Percentiles rank a stretch among this genome's conserved stretches.
Conservation (phyloP, 2,797 vertebrate genomes). For the Malurus splendens region DNA sequence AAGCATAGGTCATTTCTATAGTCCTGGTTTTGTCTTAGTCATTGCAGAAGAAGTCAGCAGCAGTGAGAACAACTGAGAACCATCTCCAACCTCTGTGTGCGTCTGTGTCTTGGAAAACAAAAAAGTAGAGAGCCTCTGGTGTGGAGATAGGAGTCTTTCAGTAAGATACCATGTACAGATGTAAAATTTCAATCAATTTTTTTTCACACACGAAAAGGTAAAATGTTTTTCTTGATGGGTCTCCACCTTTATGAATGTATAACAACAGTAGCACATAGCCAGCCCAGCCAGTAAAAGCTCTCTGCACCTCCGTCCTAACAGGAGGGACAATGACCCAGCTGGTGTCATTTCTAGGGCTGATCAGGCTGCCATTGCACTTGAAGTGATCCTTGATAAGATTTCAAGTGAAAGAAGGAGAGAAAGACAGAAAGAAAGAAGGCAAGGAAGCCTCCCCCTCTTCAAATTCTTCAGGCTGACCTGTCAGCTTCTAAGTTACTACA, state of each 20-base stretch:
- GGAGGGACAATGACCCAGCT: neutral
- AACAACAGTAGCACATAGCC: fast-evolving
- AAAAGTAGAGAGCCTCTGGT: neutral
- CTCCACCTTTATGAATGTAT: neutral
- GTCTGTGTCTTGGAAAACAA: neutral
- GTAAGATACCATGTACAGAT: neutral
- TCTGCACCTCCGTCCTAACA: neutral
- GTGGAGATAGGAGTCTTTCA: neutral
- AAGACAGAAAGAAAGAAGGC: neutral
- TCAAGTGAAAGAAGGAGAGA: neutral
- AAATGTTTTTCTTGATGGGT: neutral
- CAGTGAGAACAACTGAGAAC: neutral
- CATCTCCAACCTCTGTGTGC: neutral
- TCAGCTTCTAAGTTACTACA: conserved; percentile 51
- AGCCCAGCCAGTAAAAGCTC: neutral
- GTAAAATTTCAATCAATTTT: neutral
- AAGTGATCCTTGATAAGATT: conserved; percentile 40
- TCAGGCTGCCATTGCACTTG: neutral
- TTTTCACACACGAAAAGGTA: neutral
- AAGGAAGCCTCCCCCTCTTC: conserved; percentile 12
- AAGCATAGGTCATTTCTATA: neutral
- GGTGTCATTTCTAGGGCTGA: neutral
- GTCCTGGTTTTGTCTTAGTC: neutral
- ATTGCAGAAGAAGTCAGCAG: neutral
- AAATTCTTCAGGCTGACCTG: conserved; percentile 59